A percentile compares a stretch with the other conserved stretches of the same genome.
Conservation (phyloP, 2,113 vertebrate genomes). For the Cyanoliseus patagonus region DNA sequence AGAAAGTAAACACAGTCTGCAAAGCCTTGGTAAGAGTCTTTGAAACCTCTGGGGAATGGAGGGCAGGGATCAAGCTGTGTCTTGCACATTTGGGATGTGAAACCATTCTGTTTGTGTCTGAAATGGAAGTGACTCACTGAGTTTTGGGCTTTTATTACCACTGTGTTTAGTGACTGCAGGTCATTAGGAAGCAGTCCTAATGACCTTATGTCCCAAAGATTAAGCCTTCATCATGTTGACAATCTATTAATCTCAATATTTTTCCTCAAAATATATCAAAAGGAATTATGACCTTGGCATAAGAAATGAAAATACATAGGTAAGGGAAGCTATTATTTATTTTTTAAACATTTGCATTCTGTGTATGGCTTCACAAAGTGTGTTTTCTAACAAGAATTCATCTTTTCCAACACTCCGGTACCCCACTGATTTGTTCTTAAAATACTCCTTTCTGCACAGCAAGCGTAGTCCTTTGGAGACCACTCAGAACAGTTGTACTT, state of each 20-base stretch:
- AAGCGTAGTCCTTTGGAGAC: background rate
- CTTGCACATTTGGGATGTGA: background rate
- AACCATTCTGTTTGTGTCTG: background rate
- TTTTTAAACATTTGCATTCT: slow-evolving; percentile 56
- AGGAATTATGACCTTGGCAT: slow-evolving; percentile 36
- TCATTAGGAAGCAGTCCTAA: background rate
- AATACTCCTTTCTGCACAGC: slow-evolving; percentile 30
- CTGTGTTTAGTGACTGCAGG: background rate
- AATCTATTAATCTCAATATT: slow-evolving; percentile 54
- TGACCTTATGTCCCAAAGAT: slow-evolving; percentile 33
- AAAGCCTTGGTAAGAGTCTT: background rate
- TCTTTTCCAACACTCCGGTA: background rate
- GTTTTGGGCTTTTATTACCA: background rate
- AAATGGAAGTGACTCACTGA: background rate
- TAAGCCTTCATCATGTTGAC: background rate
- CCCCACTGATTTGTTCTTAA: slow-evolving; percentile 44
- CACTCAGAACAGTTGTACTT: slow-evolving; percentile 33
- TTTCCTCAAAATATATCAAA: slow-evolving; percentile 61
- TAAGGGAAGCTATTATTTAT: slow-evolving; percentile 36
- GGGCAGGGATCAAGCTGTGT: background rate
- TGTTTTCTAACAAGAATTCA: slow-evolving; percentile 29
- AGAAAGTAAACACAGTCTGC: background rate
- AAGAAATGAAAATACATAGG: slow-evolving; percentile 53
- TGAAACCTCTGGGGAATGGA: background rate
- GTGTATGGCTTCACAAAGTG: slow-evolving; percentile 29